Evolutionary conservation across 2,113 vertebrate genomes (phyloP).

Genomic region (Pelmatolapia mariae): DNA sequence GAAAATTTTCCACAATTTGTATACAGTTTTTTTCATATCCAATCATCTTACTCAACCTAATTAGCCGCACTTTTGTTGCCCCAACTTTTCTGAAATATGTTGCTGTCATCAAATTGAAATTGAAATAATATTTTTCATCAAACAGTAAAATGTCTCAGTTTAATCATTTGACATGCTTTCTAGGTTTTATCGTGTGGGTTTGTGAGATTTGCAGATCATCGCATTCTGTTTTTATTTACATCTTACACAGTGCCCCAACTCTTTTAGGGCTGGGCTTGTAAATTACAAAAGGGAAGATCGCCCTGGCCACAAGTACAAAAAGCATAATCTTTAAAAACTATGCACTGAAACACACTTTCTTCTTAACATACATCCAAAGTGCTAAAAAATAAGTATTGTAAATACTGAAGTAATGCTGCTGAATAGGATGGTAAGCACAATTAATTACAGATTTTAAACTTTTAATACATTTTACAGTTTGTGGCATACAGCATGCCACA

Average conservation of each 20-base stretch:
- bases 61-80: background rate
- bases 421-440: background rate
- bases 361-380: background rate
- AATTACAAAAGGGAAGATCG: background rate
- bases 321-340: background rate
- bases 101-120: background rate
- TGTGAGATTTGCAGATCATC: background rate
- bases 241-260: background rate
- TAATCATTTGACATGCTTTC: background rate
- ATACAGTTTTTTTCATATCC: background rate
- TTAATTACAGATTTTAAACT: background rate
- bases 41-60: background rate
- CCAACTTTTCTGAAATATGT: background rate
- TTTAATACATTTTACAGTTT: background rate
- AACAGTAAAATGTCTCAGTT: background rate
- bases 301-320: background rate
- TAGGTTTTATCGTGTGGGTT: background rate
- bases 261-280: background rate
- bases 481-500: background rate
- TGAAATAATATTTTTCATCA: background rate
- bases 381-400: background rate
- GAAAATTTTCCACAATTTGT: background rate
- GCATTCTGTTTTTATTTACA: background rate
- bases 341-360: background rate
- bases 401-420: background rate